Base-by-base conservation (phyloP, 2,113 vertebrate species). In the Larimichthys polyactis region DNA sequence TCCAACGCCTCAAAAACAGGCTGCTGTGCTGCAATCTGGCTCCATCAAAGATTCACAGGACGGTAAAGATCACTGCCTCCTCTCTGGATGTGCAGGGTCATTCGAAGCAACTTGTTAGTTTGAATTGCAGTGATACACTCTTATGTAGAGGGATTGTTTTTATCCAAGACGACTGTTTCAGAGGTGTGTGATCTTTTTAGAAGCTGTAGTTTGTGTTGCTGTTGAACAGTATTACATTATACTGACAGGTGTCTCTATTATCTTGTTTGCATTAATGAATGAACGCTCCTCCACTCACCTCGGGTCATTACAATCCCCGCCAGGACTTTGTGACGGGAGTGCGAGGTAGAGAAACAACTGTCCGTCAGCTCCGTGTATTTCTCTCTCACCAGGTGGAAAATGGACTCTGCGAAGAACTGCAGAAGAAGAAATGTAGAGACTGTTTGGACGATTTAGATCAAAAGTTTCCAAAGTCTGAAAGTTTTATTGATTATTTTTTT, bases 221-320 rank as follows among this genome's bases (percentile, higher is more conserved):
- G 20, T 12, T 11, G 52, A 54, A 7, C 32, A 36, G 32, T 36
- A 36, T 36, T 8, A 32, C 32, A 36, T 36, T 7, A 7, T 7
- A 7, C 32, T 1, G 32, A 36, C 32, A 36, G 32, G 32, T 36
- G 6, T 36, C 32, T 36, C 32, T 36, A 7, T 36, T 36, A 6
- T 40, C 7, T 40, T 8, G 36, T 40, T 40, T 40, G 0, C 7
- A 40, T 40, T 6, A 40, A 40, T 40, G 36, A 40, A 40, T 40
- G 36, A 40, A 40, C 8, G 36, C 36, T 27, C 27, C 17, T 0
- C 0, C 36, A 22, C 88, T 88, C 84, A 93, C 93, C 93, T 92
- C 78, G 84, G 71, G 88, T 94, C 91, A 93, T 89, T 0, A 92
- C 84, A 2, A 94, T 75, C 17, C 89, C 92, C 0, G 92, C 91